A percentile compares a stretch with the other conserved stretches of the same genome.
Evolutionary conservation across 1,140 invertebrate genomes (phyloP).

Genomic region (Trichonephila clavata): DNA sequence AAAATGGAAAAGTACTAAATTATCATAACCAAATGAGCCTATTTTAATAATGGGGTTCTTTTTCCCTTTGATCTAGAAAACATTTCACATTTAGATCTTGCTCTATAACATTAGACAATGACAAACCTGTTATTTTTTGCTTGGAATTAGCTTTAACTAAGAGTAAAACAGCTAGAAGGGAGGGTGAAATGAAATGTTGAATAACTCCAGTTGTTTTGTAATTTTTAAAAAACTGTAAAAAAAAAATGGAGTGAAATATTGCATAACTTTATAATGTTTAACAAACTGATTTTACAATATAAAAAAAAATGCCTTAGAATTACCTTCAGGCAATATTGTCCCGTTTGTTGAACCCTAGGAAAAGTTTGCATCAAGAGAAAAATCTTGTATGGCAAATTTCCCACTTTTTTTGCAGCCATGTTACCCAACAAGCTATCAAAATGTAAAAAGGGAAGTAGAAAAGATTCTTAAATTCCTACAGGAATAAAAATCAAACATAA

Average conservation of each 20-base stretch:
- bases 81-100: background rate
- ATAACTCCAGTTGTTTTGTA: background rate
- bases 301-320: background rate
- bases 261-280: background rate
- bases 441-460: background rate
- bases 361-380: background rate
- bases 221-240: background rate
- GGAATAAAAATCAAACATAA: no score
- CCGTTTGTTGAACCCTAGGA: background rate
- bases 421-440: background rate
- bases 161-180: background rate
- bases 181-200: background rate
- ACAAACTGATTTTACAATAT: background rate
- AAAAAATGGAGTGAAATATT: background rate
- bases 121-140: background rate
- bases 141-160: background rate
- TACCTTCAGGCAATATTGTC: background rate
- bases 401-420: background rate
- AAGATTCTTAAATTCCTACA: background rate
- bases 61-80: background rate
- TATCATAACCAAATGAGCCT: no score
- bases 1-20: background rate
- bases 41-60: background rate
- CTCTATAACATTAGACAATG: no score
- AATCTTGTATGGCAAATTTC: background rate